These are phyloP conservation scores for Perccottus glenii DNA, from an alignment of 2,113 vertebrate species.

Conservation along the genomic window DNA sequence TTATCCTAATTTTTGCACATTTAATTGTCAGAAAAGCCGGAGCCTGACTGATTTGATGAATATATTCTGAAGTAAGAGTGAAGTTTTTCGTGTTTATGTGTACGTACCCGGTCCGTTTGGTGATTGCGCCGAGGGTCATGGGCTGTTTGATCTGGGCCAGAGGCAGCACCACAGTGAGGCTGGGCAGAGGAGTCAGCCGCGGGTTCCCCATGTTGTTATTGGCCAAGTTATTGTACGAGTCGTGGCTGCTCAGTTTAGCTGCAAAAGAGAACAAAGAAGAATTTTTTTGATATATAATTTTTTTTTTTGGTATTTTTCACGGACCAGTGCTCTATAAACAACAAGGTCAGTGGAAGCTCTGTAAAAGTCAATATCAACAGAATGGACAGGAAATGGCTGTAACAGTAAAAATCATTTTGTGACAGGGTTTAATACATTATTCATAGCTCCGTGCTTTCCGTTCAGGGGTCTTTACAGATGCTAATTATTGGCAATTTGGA, in stretches of 20 bases:
- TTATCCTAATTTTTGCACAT: no score
- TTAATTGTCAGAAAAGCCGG: no score
- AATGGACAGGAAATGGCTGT: background rate
- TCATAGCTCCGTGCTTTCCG: constrained; percentile 23
- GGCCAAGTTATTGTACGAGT: constrained; percentile 94
- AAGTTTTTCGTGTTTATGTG: constrained; percentile 8
- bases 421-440: constrained; percentile 29
- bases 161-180: constrained; percentile 89
- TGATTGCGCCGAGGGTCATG: constrained; percentile 97
- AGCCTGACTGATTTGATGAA: no score
- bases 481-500: constrained; percentile 30
- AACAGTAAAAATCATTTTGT: no score
- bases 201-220: constrained; percentile 97
- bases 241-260: constrained; percentile 90
- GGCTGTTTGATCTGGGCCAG: constrained; percentile 98
- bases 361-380: background rate
- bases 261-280: constrained; percentile 20
- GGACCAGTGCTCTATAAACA: background rate
- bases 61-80: background rate
- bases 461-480: constrained; percentile 32
- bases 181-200: constrained; percentile 90
- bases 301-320: background rate
- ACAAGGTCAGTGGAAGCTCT: constrained; percentile 16
- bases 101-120: constrained; percentile 94
- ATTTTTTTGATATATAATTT: background rate